Percentiles rank a stretch among this genome's conserved stretches.
These are phyloP conservation scores for Baccha elongata DNA, from an alignment of 2,888 invertebrate species.

Conservation along the genomic window DNA sequence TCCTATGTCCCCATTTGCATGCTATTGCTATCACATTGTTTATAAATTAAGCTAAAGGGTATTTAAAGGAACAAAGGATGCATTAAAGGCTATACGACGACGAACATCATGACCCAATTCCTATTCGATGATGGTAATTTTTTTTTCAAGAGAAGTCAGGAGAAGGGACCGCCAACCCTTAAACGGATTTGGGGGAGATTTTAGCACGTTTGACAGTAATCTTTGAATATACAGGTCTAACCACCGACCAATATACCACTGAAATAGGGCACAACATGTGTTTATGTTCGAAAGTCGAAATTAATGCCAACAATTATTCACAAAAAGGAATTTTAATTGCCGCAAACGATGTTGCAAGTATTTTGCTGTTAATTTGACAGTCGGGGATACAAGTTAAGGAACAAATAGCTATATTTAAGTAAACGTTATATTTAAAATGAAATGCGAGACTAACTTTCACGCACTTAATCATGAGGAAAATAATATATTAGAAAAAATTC, in stretches of 20 bases:
- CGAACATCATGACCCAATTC: constrained; percentile 67
- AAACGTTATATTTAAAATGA: too few relatives aligned
- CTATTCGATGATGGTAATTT: constrained; percentile 40
- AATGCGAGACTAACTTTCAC: too few relatives aligned
- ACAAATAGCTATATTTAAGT: too few relatives aligned
- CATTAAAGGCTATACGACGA: constrained; percentile 45
- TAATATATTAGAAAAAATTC: too few relatives aligned
- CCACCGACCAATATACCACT: constrained; percentile 22
- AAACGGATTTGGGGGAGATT: constrained; percentile 38
- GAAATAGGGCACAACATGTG: constrained; percentile 31
- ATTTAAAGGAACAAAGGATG: constrained; percentile 56
- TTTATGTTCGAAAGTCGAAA: constrained; percentile 38
- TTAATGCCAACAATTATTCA: constrained; percentile 48
- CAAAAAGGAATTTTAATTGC: constrained; percentile 50
- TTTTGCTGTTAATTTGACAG: constrained; percentile 5
- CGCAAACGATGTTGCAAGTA: constrained; percentile 26
- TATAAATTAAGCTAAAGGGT: constrained; percentile 60
- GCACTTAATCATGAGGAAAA: too few relatives aligned
- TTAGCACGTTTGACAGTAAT: constrained; percentile 9
- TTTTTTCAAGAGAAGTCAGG: not conserved
- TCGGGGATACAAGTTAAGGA: not conserved
- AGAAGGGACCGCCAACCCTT: constrained; percentile 17
- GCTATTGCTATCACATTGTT: constrained; percentile 67
- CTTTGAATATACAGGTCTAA: constrained; percentile 1
- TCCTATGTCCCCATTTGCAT: constrained; percentile 68